These are phyloP conservation scores for Drosophila robusta DNA, from an alignment of 2,888 invertebrate genomes.

Conservation along the genomic window DNA sequence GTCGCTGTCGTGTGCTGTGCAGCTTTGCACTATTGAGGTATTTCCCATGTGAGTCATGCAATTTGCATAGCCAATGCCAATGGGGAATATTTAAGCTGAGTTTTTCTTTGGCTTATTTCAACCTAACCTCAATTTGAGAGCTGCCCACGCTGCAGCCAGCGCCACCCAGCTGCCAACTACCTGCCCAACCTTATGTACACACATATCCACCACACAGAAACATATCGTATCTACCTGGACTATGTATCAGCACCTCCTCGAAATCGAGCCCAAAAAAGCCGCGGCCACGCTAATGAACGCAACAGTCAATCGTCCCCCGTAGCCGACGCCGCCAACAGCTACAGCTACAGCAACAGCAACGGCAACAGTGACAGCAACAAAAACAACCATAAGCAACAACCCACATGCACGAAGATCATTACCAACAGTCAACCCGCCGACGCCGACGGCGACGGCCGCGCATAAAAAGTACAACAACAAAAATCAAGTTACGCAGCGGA, in stretches of 20 bases:
- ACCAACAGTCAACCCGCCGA: constrained; percentile 68
- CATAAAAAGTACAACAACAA: constrained; percentile 59
- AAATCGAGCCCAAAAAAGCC: constrained; percentile 65
- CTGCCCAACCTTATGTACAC: constrained; percentile 57
- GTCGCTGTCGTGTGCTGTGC: constrained; percentile 16
- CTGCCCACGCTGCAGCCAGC: constrained; percentile 45
- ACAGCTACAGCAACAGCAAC: constrained; percentile 31
- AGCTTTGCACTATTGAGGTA: constrained; percentile 52
- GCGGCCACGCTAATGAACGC: constrained; percentile 77
- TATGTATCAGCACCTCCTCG: constrained; percentile 74
- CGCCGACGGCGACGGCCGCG: constrained; percentile 40
- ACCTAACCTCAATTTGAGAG: constrained; percentile 42
- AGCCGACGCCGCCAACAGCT: constrained; percentile 40
- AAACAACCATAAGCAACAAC: constrained; percentile 58
- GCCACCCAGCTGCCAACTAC: constrained; percentile 66
- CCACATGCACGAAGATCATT: constrained; percentile 78
- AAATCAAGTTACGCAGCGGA: constrained; percentile 74
- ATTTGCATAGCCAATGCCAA: constrained; percentile 56
- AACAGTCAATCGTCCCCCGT: constrained; percentile 70
- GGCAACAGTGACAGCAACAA: constrained; percentile 32
- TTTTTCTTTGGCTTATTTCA: constrained; percentile 34
- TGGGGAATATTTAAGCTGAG: constrained; percentile 7
- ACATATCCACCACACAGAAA: constrained; percentile 6
- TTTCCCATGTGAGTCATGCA: constrained; percentile 74
- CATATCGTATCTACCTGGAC: constrained; percentile 65